Conservation (phyloP, 92 coral and sea anemone species). For the Zoanthus sociatus region DNA sequence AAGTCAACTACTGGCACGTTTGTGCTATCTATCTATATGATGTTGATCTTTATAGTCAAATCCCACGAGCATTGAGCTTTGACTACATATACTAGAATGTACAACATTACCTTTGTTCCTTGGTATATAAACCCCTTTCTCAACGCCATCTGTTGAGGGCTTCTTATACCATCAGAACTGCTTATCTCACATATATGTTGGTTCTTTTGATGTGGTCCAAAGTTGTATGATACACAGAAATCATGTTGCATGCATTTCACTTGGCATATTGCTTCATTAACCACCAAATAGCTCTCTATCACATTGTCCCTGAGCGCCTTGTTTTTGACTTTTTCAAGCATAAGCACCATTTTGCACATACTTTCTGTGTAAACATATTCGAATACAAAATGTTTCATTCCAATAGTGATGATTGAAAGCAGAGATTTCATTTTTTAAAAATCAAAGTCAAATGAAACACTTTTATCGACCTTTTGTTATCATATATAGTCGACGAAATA, state of each 20-base stretch:
- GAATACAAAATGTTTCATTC: background rate
- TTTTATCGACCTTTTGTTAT: too few relatives aligned
- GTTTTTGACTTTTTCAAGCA: background rate
- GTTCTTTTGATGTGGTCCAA: constrained; percentile 23
- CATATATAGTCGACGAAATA: too few relatives aligned
- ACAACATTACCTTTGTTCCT: constrained; percentile 23
- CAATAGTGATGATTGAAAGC: too few relatives aligned
- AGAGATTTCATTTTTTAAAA: too few relatives aligned
- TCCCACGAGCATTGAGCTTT: too few relatives aligned
- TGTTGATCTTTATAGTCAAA: too few relatives aligned
- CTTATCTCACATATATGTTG: constrained; percentile 45
- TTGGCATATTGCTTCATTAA: constrained; percentile 44
- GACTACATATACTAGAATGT: too few relatives aligned
- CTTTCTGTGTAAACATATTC: background rate
- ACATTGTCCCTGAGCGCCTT: constrained; percentile 29
- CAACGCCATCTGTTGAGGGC: constrained; percentile 33
- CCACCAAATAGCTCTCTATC: constrained; percentile 31
- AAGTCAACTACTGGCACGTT: too few relatives aligned
- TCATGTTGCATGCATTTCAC: constrained; percentile 45
- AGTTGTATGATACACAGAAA: constrained; percentile 48
- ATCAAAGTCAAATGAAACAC: too few relatives aligned
- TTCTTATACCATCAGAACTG: constrained; percentile 44
- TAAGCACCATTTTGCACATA: background rate
- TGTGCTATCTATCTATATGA: too few relatives aligned
- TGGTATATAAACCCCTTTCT: constrained; percentile 28